A percentile compares a stretch with the other conserved stretches of the same genome.
These are phyloP conservation scores for Megaceryle torquata DNA, from an alignment of 2,113 vertebrate genomes.

Conservation along the genomic window DNA sequence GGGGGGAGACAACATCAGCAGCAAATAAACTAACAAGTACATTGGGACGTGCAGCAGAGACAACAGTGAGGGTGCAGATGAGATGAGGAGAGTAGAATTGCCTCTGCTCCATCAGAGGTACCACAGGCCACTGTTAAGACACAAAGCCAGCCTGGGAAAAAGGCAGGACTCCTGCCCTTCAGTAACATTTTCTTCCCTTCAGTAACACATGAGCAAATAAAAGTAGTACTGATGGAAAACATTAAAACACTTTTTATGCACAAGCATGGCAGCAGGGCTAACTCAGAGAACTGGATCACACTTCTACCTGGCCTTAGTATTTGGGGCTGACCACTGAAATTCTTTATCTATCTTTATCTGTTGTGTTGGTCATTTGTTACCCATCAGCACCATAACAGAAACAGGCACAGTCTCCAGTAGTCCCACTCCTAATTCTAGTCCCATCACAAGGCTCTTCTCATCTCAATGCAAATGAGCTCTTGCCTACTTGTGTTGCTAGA, in stretches of 20 bases:
- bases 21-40: rapidly evolving
- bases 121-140: background rate
- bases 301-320: background rate
- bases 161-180: background rate
- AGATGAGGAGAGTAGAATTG: background rate
- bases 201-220: background rate
- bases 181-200: background rate
- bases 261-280: background rate
- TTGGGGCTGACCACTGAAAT: background rate
- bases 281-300: background rate
- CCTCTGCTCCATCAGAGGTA: background rate
- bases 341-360: background rate
- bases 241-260: background rate
- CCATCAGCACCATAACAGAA: background rate
- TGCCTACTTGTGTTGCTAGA: background rate
- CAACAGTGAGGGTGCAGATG: background rate
- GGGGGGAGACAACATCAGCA: background rate
- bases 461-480: background rate
- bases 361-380: background rate
- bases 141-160: background rate
- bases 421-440: background rate
- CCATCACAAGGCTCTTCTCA: background rate
- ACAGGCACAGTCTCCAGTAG: rapidly evolving
- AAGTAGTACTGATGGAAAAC: background rate
- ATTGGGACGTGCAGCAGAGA: rapidly evolving